A percentile compares a stretch with the other conserved stretches of the same genome.
Conservation (phyloP, 2,113 vertebrate species). For the Dolichotis patagonum region DNA sequence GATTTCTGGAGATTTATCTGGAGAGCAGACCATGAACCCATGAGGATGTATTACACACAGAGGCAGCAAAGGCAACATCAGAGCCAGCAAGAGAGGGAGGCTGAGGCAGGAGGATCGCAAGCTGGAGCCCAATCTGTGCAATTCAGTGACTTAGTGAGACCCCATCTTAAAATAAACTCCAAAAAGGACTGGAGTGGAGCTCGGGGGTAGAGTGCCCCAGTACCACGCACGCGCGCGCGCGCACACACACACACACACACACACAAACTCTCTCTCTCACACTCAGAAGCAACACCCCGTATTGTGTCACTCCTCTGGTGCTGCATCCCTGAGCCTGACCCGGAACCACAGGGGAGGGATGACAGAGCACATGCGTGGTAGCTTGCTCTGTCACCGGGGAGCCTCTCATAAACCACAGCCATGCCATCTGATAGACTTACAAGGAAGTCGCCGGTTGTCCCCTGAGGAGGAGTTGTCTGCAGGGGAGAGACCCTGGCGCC, state of each 20-base stretch:
- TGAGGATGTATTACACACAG: background rate
- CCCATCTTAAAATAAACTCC: too few species aligned
- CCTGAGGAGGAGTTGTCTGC: too few species aligned
- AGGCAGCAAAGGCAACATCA: background rate
- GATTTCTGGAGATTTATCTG: background rate
- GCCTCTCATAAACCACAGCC: background rate
- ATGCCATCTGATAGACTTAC: background rate
- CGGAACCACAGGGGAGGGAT: background rate
- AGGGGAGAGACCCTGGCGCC: too few species aligned
- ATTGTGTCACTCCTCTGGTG: background rate
- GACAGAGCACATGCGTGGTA: background rate
- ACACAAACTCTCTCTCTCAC: background rate
- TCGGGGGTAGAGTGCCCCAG: too few species aligned
- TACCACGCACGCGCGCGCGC: background rate
- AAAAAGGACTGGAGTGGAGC: too few species aligned
- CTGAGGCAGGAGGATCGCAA: background rate
- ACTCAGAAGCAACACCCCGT: background rate
- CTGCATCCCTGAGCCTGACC: background rate
- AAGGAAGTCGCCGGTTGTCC: background rate
- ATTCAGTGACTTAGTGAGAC: too few species aligned
- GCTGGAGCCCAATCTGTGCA: background rate
- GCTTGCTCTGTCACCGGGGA: background rate
- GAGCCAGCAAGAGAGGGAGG: background rate
- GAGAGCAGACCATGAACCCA: background rate
- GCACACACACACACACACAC: background rate